phyloP scores from a whole-genome alignment of 2,797 vertebrate species.

The Adrianichthys oophorus region DNA sequence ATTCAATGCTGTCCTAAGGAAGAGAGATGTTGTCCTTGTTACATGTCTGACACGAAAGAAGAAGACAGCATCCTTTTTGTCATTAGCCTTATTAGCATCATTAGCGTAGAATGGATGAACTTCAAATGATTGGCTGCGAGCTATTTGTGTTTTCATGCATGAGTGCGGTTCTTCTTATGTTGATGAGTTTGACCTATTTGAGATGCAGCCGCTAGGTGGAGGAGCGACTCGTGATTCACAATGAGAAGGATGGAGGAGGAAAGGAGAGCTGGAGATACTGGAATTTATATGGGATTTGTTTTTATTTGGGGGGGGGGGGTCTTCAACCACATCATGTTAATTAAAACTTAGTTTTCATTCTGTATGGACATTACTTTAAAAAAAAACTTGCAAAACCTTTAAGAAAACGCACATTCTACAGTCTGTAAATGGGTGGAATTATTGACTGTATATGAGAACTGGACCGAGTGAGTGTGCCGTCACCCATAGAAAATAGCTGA shows the following conservation, averaged over 20 bases:
- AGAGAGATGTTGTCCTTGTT: slow-evolving; percentile 61
- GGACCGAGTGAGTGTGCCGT: too few relatives aligned
- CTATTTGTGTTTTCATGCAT: slow-evolving; percentile 63
- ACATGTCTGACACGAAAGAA: slow-evolving; percentile 64
- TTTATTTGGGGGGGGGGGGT: slow-evolving; percentile 16
- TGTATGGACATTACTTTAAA: too few relatives aligned
- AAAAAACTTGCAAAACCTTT: too few relatives aligned
- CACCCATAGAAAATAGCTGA: too few relatives aligned
- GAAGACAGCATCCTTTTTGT: slow-evolving; percentile 56
- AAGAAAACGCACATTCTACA: too few relatives aligned
- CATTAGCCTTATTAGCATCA: slow-evolving; percentile 74
- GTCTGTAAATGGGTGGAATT: too few relatives aligned
- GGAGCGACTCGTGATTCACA: slow-evolving; percentile 43
- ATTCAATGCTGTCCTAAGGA: slow-evolving; percentile 67
- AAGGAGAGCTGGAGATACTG: slow-evolving; percentile 4
- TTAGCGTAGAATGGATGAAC: slow-evolving; percentile 62
- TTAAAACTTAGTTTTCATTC: too few relatives aligned
- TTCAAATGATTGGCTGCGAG: slow-evolving; percentile 68
- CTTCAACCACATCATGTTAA: too few relatives aligned
- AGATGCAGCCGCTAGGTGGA: slow-evolving; percentile 65
- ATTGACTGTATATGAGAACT: too few relatives aligned
- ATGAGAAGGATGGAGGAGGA: slow-evolving; percentile 1
- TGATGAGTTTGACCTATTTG: slow-evolving; percentile 23
- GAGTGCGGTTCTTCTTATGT: slow-evolving; percentile 36
- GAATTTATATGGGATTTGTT: slow-evolving; percentile 10